Evolutionary conservation across 2,888 invertebrate species (phyloP), one percentile per base, ranked within the genome.

Genomic region (Acrobasis consociella): DNA sequence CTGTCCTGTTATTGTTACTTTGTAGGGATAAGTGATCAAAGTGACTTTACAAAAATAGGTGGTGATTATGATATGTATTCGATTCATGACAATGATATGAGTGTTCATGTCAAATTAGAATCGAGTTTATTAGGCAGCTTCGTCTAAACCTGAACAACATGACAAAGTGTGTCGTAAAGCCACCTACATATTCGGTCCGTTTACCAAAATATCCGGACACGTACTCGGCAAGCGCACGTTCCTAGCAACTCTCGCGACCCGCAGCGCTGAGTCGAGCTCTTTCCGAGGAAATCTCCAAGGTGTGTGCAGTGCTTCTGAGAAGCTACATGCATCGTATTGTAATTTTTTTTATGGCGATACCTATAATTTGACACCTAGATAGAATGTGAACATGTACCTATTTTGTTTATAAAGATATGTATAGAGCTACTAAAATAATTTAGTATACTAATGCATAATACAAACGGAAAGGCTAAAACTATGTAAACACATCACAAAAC

Each of bases 201-300:
- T 75, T 76, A 81, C 77, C 64, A 77, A 82, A 82, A 85, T 82
- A 85, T 73, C 73, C 70, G 69, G 69, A 77, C 78, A 79, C 79
- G 78, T 78, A 75, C 65, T 65, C 71, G 70, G 69, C 71, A 70
- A 72, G 66, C 66, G 38, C 73, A 66, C 66, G 49, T 62, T 65
- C 68, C 64, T 63, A 73, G 69, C 64, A 71, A 72, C 69, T 60
- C 65, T 65, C 63, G 65, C 31, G 31, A 31, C 31, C 31, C 31
- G 31, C 31, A 31, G 31, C 31, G 31, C 69, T 73, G 76, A 74
- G 72, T 75, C 71, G 72, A 68, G 70, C 68, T 72, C 71, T 66
- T 76, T 78, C 72, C 64, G 65, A 72, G 75, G 69, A 78, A 78
- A 80, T 74, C 70, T 66, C 66, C 65, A 67, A 64, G 64, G 60